These are phyloP conservation scores for Didymodactylos carnosus DNA, from an alignment of 2,888 invertebrate genomes.

Conservation along the genomic window DNA sequence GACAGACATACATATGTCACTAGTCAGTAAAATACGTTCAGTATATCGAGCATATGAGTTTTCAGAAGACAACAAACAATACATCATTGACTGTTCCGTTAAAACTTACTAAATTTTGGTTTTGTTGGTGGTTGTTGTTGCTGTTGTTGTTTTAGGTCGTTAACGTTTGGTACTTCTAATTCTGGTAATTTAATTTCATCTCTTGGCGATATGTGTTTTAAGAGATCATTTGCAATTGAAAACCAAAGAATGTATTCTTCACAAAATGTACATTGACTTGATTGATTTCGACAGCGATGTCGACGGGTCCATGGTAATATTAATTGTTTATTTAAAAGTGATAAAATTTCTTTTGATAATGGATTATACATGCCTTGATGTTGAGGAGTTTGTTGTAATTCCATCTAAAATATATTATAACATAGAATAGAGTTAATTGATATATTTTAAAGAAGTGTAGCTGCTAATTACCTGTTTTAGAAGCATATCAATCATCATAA, in stretches of 20 bases:
- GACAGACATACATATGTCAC: too few relatives aligned
- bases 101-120: neutral
- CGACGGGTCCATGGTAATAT: slow-evolving; percentile 12
- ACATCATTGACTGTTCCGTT: neutral
- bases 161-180: slow-evolving; percentile 1
- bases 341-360: slow-evolving; percentile 10
- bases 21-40: too few relatives aligned
- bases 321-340: slow-evolving; percentile 11
- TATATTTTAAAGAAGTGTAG: neutral
- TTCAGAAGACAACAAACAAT: neutral
- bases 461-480: neutral
- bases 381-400: slow-evolving; percentile 5
- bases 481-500: slow-evolving; percentile 13
- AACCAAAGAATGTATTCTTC: slow-evolving; percentile 15
- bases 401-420: slow-evolving; percentile 8
- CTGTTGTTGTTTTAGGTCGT: neutral
- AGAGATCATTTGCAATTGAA: slow-evolving; percentile 7
- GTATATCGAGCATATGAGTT: too few relatives aligned
- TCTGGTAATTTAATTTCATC: slow-evolving; percentile 11
- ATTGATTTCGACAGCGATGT: slow-evolving; percentile 10
- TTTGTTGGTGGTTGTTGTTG: neutral
- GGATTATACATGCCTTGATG: slow-evolving; percentile 12
- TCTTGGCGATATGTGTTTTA: slow-evolving; percentile 9
- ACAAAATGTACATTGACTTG: slow-evolving; percentile 8
- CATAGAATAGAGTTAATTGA: neutral